phyloP scores from a whole-genome alignment of 2,888 invertebrate species.

The Drosophila robusta region DNA sequence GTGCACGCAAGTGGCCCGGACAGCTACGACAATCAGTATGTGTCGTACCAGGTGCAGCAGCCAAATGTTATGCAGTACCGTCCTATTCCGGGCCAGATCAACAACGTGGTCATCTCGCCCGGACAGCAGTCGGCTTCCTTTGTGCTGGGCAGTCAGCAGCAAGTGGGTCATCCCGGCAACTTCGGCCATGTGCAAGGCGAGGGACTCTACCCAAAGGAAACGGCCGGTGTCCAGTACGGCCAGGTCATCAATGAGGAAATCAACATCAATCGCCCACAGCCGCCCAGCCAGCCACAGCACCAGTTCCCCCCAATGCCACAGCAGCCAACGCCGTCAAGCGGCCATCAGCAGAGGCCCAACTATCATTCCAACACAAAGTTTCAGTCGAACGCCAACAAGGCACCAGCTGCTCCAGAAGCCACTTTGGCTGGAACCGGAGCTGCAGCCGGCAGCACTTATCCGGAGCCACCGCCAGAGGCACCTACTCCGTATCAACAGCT shows the following conservation, averaged over 20 bases:
- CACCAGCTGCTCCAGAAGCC: not conserved
- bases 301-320: constrained; percentile 9
- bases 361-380: constrained; percentile 58
- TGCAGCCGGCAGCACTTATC: constrained; percentile 15
- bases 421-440: constrained; percentile 7
- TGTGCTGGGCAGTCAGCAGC: constrained; percentile 88
- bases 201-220: constrained; percentile 84
- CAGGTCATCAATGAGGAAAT: constrained; percentile 83
- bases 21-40: constrained; percentile 83
- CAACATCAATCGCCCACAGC: constrained; percentile 61
- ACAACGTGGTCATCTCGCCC: constrained; percentile 88
- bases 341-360: constrained; percentile 52
- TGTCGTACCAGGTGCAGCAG: constrained; percentile 84
- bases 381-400: constrained; percentile 63
- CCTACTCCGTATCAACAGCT: constrained; percentile 81
- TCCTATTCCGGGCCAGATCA: constrained; percentile 86
- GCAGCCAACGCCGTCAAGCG: constrained; percentile 29
- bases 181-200: constrained; percentile 86
- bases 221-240: constrained; percentile 81
- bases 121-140: constrained; percentile 89
- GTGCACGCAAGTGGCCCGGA: constrained; percentile 67
- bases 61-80: constrained; percentile 84
- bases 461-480: constrained; percentile 72
- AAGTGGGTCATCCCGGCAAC: constrained; percentile 85
- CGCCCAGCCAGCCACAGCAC: constrained; percentile 14